Conservation (phyloP, 2,113 vertebrate genomes). For the Chlamydotis undulata region DNA sequence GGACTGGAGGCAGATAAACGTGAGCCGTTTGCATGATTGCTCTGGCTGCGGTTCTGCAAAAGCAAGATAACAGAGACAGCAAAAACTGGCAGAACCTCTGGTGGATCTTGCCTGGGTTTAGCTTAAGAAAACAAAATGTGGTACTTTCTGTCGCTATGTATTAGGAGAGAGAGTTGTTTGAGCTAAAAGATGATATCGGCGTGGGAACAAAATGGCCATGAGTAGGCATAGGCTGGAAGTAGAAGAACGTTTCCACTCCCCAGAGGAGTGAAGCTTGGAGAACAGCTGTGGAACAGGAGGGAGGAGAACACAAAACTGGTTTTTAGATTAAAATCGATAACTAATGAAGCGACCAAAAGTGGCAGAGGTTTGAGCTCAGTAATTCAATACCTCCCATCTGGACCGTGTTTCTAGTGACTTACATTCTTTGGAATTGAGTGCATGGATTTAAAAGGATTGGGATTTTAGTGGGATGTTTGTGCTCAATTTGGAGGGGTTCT, state of each 20-base stretch:
- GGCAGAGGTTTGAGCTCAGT: neutral
- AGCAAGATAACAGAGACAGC: neutral
- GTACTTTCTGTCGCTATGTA: neutral
- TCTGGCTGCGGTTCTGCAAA: neutral
- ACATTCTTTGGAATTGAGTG: neutral
- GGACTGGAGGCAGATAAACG: accelerated
- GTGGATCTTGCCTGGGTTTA: neutral
- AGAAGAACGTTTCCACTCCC: neutral
- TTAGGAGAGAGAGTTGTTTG: neutral
- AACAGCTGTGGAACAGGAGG: neutral
- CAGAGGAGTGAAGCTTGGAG: neutral
- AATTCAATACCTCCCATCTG: neutral
- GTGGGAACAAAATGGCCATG: neutral
- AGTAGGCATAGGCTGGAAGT: neutral
- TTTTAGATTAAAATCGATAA: neutral
- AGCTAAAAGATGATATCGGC: neutral
- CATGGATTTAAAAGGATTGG: neutral
- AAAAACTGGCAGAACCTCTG: neutral
- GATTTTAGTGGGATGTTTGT: neutral
- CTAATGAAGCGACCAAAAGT: neutral
- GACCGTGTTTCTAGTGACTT: neutral
- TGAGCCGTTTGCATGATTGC: neutral
- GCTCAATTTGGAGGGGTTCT: accelerated
- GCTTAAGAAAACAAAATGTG: neutral
- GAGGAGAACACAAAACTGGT: neutral